Evolutionary conservation across 2,113 vertebrate species (phyloP).

Genomic region (Elachura formosa): DNA sequence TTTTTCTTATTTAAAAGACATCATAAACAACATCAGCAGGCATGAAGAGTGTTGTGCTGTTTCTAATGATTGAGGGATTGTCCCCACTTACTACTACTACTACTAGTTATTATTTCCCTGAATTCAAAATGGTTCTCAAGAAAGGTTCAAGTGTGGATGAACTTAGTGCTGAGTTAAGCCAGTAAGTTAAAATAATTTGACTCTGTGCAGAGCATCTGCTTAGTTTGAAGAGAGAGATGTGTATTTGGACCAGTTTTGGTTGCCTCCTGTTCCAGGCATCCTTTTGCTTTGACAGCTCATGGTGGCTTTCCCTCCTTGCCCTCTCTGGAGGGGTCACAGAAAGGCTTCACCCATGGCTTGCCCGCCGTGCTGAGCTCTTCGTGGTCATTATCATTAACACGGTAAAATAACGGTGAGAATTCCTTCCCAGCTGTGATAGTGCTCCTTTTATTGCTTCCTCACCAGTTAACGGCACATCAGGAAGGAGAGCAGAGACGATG

Average conservation of each 20-base stretch:
- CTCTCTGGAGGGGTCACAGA: background rate
- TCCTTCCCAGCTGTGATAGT: background rate
- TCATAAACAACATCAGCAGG: conserved; percentile 11
- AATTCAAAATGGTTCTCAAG: background rate
- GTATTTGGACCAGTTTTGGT: background rate
- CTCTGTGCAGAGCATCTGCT: background rate
- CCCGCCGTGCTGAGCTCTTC: background rate
- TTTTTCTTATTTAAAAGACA: conserved; percentile 40
- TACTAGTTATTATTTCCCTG: background rate
- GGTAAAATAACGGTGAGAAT: background rate
- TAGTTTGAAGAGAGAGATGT: no score
- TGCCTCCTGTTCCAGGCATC: background rate
- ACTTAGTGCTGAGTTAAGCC: background rate
- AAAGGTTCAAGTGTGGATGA: background rate
- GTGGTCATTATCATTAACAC: background rate
- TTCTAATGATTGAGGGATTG: background rate
- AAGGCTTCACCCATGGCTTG: background rate
- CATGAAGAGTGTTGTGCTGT: conserved; percentile 4
- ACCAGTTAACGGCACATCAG: background rate
- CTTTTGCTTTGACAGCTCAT: background rate
- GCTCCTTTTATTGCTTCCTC: background rate
- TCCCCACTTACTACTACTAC: background rate
- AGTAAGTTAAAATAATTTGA: background rate
- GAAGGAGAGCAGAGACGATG: background rate
- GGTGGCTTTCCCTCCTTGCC: background rate